Evolutionary conservation across 2,797 vertebrate genomes (phyloP), one percentile per base, ranked within the genome.

Genomic region (Holocentrus rufus): DNA sequence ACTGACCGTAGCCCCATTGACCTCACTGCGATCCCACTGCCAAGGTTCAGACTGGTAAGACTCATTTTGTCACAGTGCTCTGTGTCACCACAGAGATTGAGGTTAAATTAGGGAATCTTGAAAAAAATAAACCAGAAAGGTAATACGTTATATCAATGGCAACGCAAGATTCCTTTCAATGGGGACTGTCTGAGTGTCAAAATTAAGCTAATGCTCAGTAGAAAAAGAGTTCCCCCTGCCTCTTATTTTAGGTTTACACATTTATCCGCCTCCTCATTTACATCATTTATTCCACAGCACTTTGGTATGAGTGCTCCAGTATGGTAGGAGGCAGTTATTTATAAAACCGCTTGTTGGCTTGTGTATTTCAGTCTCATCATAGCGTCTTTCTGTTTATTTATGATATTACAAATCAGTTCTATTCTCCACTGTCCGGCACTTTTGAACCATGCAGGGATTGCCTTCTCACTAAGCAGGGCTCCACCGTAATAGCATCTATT

Each of bases 21-120:
- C 85, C 95, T 99, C 81, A 95, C 96, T 70, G 95, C 95, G 76
- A 97, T 99, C 44, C 97, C 97, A 0, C 75, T 98, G 85, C 93
- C 96, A 2, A 95, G 98, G 50, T 99, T 99, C 91, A 96, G 92
- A 81, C 95, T 99, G 96, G 98, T 99, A 92, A 73, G 78, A 64
- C 8, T 42, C 5, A 0, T 1, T 11, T 0, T 31, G 13, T 17
- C 2, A 46, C 46, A 50, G 27, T 1, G 1, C 7, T 13, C 8
- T 18, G 22, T 62, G 17, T 34, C 14, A 1, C 18, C 9, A 15
- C 27, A 53, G 31, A 0, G 23, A 13, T 57, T 42, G 34, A 9
- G 47, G 55, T 58, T 27, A 9, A 39, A 55, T 53, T 2, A 39
- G 3, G 7, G 18, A 1, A 56, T 1, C 15, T 53, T n/a, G 36